These are phyloP conservation scores for Sciaenops ocellatus DNA, from an alignment of 2,797 vertebrate genomes.

Conservation along the genomic window DNA sequence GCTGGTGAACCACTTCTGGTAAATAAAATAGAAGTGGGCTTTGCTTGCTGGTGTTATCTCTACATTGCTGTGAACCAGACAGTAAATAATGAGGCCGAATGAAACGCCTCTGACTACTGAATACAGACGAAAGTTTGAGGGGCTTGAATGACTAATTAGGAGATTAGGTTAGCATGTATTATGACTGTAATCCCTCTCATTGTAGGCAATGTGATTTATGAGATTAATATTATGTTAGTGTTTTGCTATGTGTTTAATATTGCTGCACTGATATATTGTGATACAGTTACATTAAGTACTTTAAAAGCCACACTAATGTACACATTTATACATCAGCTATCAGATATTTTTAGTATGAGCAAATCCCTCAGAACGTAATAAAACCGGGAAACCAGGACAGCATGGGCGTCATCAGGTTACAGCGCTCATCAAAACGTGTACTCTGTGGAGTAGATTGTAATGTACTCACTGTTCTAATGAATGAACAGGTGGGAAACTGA, in stretches of 20 bases:
- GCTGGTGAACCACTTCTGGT: slow-evolving; percentile 78
- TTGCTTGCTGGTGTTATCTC: slow-evolving; percentile 39
- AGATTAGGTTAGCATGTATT: slow-evolving; percentile 41
- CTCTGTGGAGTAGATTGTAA: background rate
- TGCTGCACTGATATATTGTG: background rate
- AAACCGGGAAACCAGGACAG: background rate
- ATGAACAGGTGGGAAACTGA: slow-evolving; percentile 29
- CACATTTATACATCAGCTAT: background rate
- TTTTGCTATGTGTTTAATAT: slow-evolving; percentile 20
- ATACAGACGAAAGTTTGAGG: slow-evolving; percentile 49
- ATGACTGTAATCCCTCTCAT: slow-evolving; percentile 50
- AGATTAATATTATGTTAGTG: slow-evolving; percentile 35
- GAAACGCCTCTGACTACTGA: slow-evolving; percentile 12
- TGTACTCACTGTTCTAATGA: slow-evolving; percentile 14
- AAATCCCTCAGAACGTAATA: background rate
- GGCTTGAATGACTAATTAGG: slow-evolving; percentile 58
- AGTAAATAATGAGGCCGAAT: slow-evolving; percentile 43
- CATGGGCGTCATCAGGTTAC: background rate
- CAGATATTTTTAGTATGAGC: background rate
- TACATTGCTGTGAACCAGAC: slow-evolving; percentile 40
- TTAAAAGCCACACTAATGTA: background rate
- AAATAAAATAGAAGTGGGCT: slow-evolving; percentile 70
- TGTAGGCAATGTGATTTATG: slow-evolving; percentile 33
- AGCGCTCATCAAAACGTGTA: slow-evolving; percentile 12
- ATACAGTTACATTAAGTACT: background rate